These are phyloP conservation scores for Pristionchus exspectatus DNA, from an alignment of 2,888 invertebrate species.

Conservation along the genomic window DNA sequence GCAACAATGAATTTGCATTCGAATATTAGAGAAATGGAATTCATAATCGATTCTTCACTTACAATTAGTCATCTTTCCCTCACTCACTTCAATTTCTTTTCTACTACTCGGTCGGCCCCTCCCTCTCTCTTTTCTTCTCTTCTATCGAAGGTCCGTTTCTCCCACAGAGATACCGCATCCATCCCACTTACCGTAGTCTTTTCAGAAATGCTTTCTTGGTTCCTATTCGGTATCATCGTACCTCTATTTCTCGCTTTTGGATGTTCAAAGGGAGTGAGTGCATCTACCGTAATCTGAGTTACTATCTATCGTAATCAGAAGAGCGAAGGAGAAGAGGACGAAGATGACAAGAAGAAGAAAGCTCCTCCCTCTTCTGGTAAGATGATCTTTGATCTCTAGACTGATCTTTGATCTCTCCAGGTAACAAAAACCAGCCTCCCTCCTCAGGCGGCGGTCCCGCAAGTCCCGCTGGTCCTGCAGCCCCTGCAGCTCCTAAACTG, in stretches of 20 bases:
- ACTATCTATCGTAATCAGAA: background rate
- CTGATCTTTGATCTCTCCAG: background rate
- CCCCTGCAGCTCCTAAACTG: background rate
- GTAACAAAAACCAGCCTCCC: conserved; percentile 10
- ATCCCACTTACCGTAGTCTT: background rate
- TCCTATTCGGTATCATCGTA: background rate
- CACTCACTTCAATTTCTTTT: background rate
- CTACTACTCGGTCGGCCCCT: background rate
- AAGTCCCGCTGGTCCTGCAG: background rate
- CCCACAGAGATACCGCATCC: background rate
- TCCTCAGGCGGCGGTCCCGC: background rate
- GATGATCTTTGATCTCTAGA: conserved; percentile 23
- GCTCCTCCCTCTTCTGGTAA: conserved; percentile 36
- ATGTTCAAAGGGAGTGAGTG: conserved; percentile 10
- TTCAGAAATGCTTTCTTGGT: conserved; percentile 30
- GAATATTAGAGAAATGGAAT: background rate
- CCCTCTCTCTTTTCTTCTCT: background rate
- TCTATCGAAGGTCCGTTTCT: conserved; percentile 2
- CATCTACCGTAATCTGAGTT: background rate
- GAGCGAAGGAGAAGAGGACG: background rate
- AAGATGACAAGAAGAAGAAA: conserved; percentile 23
- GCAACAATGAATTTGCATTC: background rate
- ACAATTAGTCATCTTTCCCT: background rate
- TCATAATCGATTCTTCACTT: background rate
- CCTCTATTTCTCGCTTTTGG: conserved; percentile 4